These are phyloP conservation scores for Anoplolepis gracilipes DNA, from an alignment of 1,140 invertebrate genomes.

Conservation along the genomic window DNA sequence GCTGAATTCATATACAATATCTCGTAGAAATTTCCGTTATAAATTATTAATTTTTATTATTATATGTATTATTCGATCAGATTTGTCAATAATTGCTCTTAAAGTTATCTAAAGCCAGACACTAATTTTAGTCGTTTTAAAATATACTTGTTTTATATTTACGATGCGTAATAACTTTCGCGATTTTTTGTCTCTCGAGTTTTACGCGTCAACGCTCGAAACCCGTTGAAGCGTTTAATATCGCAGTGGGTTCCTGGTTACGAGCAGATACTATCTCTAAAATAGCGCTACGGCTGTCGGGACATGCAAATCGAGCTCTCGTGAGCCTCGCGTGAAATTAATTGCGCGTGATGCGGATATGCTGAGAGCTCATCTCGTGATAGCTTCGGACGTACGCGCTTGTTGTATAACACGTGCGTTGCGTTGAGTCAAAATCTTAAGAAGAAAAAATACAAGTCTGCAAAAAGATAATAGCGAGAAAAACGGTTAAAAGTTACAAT, in stretches of 20 bases:
- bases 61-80: neutral
- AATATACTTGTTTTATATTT: conserved; percentile 5
- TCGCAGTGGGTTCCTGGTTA: conserved; percentile 55
- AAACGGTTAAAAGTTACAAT: neutral
- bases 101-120: neutral
- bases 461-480: neutral
- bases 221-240: conserved; percentile 69
- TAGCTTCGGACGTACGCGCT: neutral
- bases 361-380: conserved; percentile 47
- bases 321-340: conserved; percentile 73
- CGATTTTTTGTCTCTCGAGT: conserved; percentile 13
- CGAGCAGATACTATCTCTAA: conserved; percentile 70
- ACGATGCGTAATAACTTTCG: neutral
- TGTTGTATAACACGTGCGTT: conserved; percentile 46
- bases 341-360: conserved; percentile 71
- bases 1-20: neutral
- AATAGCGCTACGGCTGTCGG: conserved; percentile 69
- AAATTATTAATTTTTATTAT: neutral
- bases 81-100: neutral
- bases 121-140: neutral
- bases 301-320: conserved; percentile 75
- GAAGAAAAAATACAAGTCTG: neutral
- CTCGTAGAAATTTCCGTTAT: neutral
- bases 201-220: conserved; percentile 35
- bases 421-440: neutral